A percentile compares a stretch with the other conserved stretches of the same genome.
Evolutionary conservation across 2,113 vertebrate genomes (phyloP).

Genomic region (Gasterosteus nipponicus): DNA sequence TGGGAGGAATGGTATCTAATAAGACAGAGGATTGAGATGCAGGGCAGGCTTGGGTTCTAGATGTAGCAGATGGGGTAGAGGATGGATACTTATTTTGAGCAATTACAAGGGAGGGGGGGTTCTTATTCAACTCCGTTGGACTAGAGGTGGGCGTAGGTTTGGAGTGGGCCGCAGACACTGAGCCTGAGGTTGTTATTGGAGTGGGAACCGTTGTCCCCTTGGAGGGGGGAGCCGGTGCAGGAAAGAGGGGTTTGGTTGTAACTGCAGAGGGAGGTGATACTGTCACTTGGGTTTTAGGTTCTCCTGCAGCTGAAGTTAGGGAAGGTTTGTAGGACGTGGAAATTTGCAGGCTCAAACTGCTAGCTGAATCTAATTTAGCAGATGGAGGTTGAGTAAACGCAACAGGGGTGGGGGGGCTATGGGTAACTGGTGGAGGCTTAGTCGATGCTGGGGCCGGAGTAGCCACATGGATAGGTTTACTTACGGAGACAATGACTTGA

Average conservation of each 20-base stretch:
- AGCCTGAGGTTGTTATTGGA: constrained; percentile 25
- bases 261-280: constrained; percentile 12
- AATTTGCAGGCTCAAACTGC: constrained; percentile 34
- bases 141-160: constrained; percentile 33
- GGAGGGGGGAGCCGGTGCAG: constrained; percentile 6
- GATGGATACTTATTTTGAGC: constrained; percentile 23
- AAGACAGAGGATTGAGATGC: constrained; percentile 25
- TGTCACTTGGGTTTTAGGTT: constrained; percentile 30
- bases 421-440: constrained; percentile 40
- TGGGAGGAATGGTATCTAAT: constrained; percentile 43
- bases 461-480: constrained; percentile 42
- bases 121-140: constrained; percentile 19
- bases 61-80: not conserved
- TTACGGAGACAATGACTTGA: constrained; percentile 41
- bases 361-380: constrained; percentile 44
- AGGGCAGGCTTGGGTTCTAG: constrained; percentile 34
- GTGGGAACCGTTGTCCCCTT: constrained; percentile 30
- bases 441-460: constrained; percentile 24
- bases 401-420: constrained; percentile 28
- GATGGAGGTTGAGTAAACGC: constrained; percentile 28
- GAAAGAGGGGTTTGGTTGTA: constrained; percentile 24
- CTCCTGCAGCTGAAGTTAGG: constrained; percentile 27
- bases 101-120: constrained; percentile 12
- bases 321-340: constrained; percentile 39
- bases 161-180: constrained; percentile 5